phyloP scores from a whole-genome alignment of 1,140 invertebrate species.

The Tribolium castaneum region DNA sequence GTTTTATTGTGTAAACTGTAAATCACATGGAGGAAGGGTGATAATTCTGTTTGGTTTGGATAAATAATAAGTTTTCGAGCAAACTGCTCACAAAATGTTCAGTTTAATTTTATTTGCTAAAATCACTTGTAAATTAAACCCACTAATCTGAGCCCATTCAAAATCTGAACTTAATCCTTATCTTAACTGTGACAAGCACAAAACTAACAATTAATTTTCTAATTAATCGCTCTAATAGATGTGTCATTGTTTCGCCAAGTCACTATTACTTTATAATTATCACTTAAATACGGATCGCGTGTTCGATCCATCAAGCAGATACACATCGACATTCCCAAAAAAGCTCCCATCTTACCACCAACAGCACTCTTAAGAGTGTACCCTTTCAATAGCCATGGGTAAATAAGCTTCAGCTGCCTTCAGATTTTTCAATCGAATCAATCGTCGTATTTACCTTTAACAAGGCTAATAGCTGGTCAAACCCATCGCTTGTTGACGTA shows the following conservation, averaged over 20 bases:
- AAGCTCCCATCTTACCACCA: not conserved
- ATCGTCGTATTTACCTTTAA: slow-evolving; percentile 52
- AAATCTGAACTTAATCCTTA: not conserved
- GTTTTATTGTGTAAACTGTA: not conserved
- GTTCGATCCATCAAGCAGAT: not conserved
- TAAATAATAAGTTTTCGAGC: not conserved
- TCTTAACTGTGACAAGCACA: not conserved
- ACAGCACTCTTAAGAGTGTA: not conserved
- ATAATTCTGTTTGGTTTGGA: not conserved
- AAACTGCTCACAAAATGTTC: too few species aligned
- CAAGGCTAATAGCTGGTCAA: slow-evolving; percentile 47
- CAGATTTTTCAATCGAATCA: slow-evolving; percentile 53
- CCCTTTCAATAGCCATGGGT: slow-evolving; percentile 5
- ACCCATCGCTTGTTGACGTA: slow-evolving; percentile 48
- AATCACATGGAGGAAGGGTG: not conserved
- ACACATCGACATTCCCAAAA: not conserved
- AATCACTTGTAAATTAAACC: not conserved
- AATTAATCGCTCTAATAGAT: not conserved
- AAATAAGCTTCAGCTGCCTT: slow-evolving; percentile 1
- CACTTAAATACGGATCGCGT: not conserved
- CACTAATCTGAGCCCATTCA: not conserved
- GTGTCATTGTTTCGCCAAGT: slow-evolving; percentile 1
- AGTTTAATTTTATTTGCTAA: too few species aligned
- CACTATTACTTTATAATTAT: slow-evolving; percentile 19
- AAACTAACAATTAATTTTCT: not conserved